Evolutionary conservation across 2,797 vertebrate species (phyloP).

Genomic region (Australoheros facetus): DNA sequence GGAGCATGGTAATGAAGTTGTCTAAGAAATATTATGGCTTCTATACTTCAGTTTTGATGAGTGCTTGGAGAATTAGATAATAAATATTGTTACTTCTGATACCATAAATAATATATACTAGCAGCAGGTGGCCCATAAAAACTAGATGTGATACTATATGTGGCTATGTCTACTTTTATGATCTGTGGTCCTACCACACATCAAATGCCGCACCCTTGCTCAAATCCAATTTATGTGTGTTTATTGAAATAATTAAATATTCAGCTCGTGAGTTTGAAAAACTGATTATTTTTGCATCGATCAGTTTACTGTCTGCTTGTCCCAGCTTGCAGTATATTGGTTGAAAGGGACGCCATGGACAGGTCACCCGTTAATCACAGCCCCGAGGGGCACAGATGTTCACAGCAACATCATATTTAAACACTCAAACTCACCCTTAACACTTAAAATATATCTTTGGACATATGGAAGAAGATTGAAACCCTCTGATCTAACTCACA

Average conservation of each 20-base stretch:
- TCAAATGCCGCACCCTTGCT: rapidly evolving
- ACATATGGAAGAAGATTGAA: not conserved
- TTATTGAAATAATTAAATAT: not conserved
- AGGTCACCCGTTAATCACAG: not conserved
- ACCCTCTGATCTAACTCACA: not conserved
- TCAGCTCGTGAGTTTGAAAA: no score
- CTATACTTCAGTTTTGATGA: not conserved
- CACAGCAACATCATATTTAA: not conserved
- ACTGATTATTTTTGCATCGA: not conserved
- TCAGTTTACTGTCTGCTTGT: not conserved
- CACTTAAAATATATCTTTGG: not conserved
- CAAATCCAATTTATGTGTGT: not conserved
- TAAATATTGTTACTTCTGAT: not conserved
- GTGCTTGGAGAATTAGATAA: not conserved
- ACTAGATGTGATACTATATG: not conserved
- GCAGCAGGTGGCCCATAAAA: not conserved
- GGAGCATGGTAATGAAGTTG: not conserved
- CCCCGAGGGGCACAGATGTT: not conserved
- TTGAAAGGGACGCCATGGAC: not conserved
- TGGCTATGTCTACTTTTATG: not conserved
- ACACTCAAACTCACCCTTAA: not conserved
- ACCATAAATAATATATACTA: not conserved
- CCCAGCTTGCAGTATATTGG: not conserved
- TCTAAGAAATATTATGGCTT: not conserved
- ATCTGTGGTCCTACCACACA: not conserved